Base-by-base conservation (phyloP, 1,140 invertebrate genomes). In the Stegodyphus dumicola region DNA sequence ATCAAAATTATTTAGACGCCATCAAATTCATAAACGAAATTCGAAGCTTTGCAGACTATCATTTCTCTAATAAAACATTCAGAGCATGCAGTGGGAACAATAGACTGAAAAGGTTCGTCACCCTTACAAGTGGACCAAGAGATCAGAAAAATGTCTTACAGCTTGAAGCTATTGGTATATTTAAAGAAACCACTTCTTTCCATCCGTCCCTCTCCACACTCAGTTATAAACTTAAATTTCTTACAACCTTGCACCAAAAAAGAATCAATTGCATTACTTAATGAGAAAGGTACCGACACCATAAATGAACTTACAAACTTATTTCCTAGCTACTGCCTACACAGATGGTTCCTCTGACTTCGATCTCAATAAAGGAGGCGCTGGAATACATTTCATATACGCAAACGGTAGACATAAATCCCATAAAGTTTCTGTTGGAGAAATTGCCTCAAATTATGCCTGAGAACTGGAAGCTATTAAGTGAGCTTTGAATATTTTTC, bases 361-460 rank as follows among this genome's bases (percentile, higher is more conserved):
- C 17, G 6, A 17, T 17, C 17, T 67, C 7, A n/a, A 6, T 17
- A 13, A 6, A 17, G 65, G 65, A n/a, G 6, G 65, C 7, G 65
- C 65, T 2, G 65, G 65, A 0, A 18, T 67, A 0, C 6, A 15
- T 67, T 67, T 67, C 65, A 67, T 2, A 7, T 2, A 7, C 2
- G 15, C 65, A 67, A 18, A 67, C n/a, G 17, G 65, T 2, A 18
- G 6, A 67, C 1, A 13, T 15, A 5, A 67, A 67, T 67, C 7
- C 65, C 65, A 67, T n/a, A n/a, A 18, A 17, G n/a, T 67, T n/a
- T 18, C 65, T 67, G 65, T 67, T 67, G 65, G 65, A 15, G 7
- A 67, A 67, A 67, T 1, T 18, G 65, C 65, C 65, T 67, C 65
- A 18, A 67, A 67, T 18, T 67, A 67, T 18, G 6, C 65, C 7